Base-by-base conservation (phyloP, 2,888 invertebrate genomes). In the Ametastegia equiseti region DNA sequence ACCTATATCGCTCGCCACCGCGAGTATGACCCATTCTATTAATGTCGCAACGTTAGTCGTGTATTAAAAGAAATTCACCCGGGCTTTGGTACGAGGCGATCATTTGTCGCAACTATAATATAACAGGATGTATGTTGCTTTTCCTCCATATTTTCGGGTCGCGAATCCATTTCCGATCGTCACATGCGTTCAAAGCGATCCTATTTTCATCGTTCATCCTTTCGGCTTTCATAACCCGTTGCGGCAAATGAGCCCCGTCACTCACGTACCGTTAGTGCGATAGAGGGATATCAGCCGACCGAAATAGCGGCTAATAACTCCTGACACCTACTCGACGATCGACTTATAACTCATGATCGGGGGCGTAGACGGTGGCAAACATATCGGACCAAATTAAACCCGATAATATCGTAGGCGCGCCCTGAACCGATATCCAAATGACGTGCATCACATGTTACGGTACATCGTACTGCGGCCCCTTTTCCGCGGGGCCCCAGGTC, bases 241-340 rank as follows among this genome's bases (percentile, higher is more conserved):
- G n/a, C n/a, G 71, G 71, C 30, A 47, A 30, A 45, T 15, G 0
- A 30, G 15, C 71, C 30, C 42, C 71, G 45, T 71, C 45, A 47
- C 71, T 54, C 54, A 50, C 11, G 36, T 13, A 54, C 33, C 33
- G 19, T 54, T 75, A 36, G 71, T 45, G 45, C 33, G 50, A 75
- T 54, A 42, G 71, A 27, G 19, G n/a, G 19, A 75, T 75, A 50
- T 54, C 54, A 54, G 54, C 19, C 13, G 19, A 75, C 75, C 36
- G 23, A 75, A 75, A 75, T 75, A 75, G 50, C 54, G 75, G 36
- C 75, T 75, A 50, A 75, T 75, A 75, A 75, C 75, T 50, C n/a
- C 50, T 54, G 75, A 75, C 75, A 75, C 54, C 71, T 54, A 75
- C 75, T 75, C 50, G 36, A 75, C 33, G 30, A 75, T 75, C 75